A percentile compares a stretch with the other conserved stretches of the same genome.
phyloP scores from a whole-genome alignment of 1,140 invertebrate species.

The Magallana angulata region DNA sequence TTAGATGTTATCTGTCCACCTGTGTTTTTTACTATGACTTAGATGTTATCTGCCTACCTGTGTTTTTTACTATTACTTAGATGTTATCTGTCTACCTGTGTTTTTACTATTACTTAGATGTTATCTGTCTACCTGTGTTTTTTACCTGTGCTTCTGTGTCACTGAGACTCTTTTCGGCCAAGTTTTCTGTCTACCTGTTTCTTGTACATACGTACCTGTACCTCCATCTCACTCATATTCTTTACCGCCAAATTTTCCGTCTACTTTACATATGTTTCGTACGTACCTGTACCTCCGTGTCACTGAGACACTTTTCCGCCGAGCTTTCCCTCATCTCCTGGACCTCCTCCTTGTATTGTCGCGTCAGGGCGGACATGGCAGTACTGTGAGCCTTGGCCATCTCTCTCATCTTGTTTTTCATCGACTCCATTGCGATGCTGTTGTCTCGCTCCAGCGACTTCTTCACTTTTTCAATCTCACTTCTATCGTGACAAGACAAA shows the following conservation, averaged over 20 bases:
- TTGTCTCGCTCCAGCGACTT: slow-evolving; percentile 59
- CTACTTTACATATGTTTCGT: background rate
- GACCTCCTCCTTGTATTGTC: slow-evolving; percentile 58
- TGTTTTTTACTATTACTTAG: too few species aligned
- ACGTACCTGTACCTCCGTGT: slow-evolving; percentile 59
- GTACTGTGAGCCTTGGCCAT: slow-evolving; percentile 57
- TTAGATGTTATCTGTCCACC: too few species aligned
- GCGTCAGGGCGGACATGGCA: slow-evolving; percentile 57
- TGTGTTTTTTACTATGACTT: too few species aligned
- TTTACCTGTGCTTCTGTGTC: slow-evolving; percentile 57
- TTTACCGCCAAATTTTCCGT: background rate
- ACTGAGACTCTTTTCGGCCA: slow-evolving; percentile 20
- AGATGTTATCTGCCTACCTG: too few species aligned
- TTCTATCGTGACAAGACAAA: background rate
- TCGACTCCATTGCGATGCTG: slow-evolving; percentile 59
- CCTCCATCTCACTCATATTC: background rate
- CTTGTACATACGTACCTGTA: background rate
- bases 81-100: too few species aligned
- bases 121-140: too few species aligned
- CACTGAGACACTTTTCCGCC: slow-evolving; percentile 39
- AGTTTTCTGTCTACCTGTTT: too few species aligned
- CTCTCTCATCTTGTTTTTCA: slow-evolving; percentile 67
- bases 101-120: too few species aligned
- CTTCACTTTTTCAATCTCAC: slow-evolving; percentile 56
- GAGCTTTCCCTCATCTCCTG: slow-evolving; percentile 40